Evolutionary conservation across 2,888 invertebrate genomes (phyloP).

Genomic region (Pegoplata infirma): DNA sequence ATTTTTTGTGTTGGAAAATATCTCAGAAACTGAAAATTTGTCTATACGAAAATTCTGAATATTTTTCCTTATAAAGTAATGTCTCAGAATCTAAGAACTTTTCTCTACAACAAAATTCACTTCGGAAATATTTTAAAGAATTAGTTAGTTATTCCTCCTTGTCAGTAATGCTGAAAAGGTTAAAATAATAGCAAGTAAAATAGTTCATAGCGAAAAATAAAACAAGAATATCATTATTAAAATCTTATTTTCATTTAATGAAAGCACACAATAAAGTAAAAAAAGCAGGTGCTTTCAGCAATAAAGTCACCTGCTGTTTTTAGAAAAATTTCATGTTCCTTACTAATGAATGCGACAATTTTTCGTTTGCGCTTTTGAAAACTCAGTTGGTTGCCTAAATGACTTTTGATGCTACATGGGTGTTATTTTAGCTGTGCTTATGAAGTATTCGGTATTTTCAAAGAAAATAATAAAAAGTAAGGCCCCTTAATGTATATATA

Average conservation of each 20-base stretch:
- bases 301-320: constrained; percentile 7
- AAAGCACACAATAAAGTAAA: too few relatives aligned
- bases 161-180: background rate
- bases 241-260: constrained; percentile 26
- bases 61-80: too few relatives aligned
- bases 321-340: background rate
- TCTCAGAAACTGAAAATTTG: too few relatives aligned
- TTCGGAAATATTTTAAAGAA: too few relatives aligned
- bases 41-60: too few relatives aligned
- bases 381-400: background rate
- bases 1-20: too few relatives aligned
- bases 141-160: background rate
- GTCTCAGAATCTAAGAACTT: too few relatives aligned
- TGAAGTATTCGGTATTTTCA: too few relatives aligned
- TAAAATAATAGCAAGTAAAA: background rate
- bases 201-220: background rate
- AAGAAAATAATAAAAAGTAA: too few relatives aligned
- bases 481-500: too few relatives aligned
- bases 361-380: background rate
- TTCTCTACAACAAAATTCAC: too few relatives aligned
- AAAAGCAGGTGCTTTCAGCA: constrained; percentile 13
- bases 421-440: too few relatives aligned
- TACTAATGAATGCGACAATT: constrained; percentile 3
- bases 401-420: background rate
- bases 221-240: constrained; percentile 11